Percentiles rank a stretch among this genome's conserved stretches.
Conservation (phyloP, 2,888 invertebrate genomes). For the Eupithecia tripunctaria region DNA sequence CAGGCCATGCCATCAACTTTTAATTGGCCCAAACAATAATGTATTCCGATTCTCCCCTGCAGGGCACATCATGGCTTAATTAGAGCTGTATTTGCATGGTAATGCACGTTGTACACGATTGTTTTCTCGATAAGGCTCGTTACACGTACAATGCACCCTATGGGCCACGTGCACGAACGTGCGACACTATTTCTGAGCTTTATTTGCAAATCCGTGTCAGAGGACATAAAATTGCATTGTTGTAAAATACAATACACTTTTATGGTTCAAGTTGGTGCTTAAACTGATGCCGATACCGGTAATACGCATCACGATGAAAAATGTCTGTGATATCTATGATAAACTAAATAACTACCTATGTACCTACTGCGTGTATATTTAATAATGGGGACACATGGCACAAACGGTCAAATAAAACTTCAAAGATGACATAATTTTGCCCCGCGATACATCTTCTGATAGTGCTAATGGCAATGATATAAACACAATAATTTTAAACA, state of each 20-base stretch:
- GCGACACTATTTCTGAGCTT: constrained; percentile 18
- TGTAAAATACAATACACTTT: no score
- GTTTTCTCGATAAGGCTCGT: constrained; percentile 64
- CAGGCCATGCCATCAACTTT: constrained; percentile 23
- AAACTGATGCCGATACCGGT: no score
- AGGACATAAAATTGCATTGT: neutral
- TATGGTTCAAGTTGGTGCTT: no score
- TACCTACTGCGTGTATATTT: no score
- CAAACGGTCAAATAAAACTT: neutral
- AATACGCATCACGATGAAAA: no score
- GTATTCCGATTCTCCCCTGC: constrained; percentile 50
- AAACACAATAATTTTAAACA: neutral
- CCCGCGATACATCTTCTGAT: neutral
- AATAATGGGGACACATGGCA: neutral
- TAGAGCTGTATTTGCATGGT: constrained; percentile 66
- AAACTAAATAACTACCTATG: no score
- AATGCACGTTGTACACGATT: constrained; percentile 61
- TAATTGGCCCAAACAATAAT: constrained; percentile 46
- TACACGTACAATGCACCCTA: constrained; percentile 48
- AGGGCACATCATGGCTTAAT: constrained; percentile 63
- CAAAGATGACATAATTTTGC: neutral
- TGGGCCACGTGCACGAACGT: constrained; percentile 30
- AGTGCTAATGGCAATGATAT: neutral
- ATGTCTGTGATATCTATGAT: no score
- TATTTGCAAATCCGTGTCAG: constrained; percentile 11